Conservation (phyloP, 2,797 vertebrate genomes). For the Poecile montanus region DNA sequence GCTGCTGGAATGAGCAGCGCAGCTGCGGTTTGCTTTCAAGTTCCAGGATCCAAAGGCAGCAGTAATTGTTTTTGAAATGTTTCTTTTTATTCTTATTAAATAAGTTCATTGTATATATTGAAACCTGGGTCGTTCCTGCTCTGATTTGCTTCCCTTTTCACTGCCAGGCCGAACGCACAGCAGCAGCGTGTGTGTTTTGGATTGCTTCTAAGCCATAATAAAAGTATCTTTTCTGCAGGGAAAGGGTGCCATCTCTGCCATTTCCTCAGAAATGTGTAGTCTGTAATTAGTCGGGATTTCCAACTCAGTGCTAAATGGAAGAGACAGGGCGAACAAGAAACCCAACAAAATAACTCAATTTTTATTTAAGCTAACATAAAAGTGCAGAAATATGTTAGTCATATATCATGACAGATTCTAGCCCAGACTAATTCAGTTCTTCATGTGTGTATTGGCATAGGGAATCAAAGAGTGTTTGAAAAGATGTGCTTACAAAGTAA, state of each 20-base stretch:
- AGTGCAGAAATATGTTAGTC: neutral
- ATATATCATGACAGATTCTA: neutral
- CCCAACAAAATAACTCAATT: neutral
- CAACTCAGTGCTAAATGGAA: neutral
- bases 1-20: conserved; percentile 33
- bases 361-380: conserved; percentile 23
- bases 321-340: neutral
- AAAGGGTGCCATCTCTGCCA: conserved; percentile 20
- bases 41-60: conserved; percentile 61
- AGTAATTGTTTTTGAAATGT: conserved; percentile 68
- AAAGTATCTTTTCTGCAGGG: conserved; percentile 33
- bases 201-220: conserved; percentile 28
- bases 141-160: conserved; percentile 17
- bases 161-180: neutral
- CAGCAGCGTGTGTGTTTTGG: conserved; percentile 32
- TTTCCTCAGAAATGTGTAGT: conserved; percentile 5
- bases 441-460: neutral
- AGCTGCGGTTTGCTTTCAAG: conserved; percentile 63
- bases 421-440: neutral
- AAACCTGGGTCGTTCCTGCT: conserved; percentile 11
- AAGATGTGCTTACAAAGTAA: conserved; percentile 64
- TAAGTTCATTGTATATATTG: conserved; percentile 6
- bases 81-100: conserved; percentile 67
- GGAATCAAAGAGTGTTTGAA: conserved; percentile 40
- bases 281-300: conserved; percentile 27